These are phyloP conservation scores for Condylostylus longicornis DNA, from an alignment of 1,140 invertebrate species.

Conservation along the genomic window DNA sequence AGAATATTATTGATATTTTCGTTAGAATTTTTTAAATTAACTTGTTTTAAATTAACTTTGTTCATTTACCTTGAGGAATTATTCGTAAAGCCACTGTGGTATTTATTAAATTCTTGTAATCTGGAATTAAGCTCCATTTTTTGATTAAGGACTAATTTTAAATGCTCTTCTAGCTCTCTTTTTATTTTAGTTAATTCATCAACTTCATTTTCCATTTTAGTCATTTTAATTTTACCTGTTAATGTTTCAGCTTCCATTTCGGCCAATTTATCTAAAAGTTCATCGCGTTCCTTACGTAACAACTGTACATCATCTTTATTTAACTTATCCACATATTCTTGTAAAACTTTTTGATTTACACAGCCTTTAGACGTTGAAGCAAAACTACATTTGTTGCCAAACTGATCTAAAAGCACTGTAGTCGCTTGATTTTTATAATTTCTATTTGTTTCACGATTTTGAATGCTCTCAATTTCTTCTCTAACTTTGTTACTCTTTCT, in stretches of 20 bases:
- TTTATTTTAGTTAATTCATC: slow-evolving; percentile 42
- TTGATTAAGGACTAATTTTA: slow-evolving; percentile 39
- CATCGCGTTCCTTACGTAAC: slow-evolving; percentile 52
- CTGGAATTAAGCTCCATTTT: slow-evolving; percentile 35
- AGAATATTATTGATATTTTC: too few relatives aligned
- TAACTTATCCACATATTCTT: slow-evolving; percentile 25
- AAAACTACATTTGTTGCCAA: too few relatives aligned
- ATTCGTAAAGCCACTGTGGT: too few relatives aligned
- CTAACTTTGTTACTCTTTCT: slow-evolving; percentile 54
- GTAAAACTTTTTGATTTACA: slow-evolving; percentile 24
- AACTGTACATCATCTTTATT: slow-evolving; percentile 35
- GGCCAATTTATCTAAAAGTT: slow-evolving; percentile 48
- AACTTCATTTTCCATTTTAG: slow-evolving; percentile 41
- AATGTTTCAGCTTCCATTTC: slow-evolving; percentile 57
- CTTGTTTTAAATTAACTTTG: too few relatives aligned
- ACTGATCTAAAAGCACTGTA: too few relatives aligned
- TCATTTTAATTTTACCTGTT: slow-evolving; percentile 43
- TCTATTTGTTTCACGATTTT: slow-evolving; percentile 2
- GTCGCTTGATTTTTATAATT: not conserved
- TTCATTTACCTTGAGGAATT: too few relatives aligned
- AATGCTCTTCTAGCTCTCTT: slow-evolving; percentile 44
- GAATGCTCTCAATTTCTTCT: slow-evolving; percentile 43
- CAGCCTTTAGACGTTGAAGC: slow-evolving; percentile 1
- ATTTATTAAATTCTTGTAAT: slow-evolving; percentile 33
- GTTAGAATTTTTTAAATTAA: too few relatives aligned